phyloP scores from a whole-genome alignment of 2,113 vertebrate species.

The Centropus unirufus region DNA sequence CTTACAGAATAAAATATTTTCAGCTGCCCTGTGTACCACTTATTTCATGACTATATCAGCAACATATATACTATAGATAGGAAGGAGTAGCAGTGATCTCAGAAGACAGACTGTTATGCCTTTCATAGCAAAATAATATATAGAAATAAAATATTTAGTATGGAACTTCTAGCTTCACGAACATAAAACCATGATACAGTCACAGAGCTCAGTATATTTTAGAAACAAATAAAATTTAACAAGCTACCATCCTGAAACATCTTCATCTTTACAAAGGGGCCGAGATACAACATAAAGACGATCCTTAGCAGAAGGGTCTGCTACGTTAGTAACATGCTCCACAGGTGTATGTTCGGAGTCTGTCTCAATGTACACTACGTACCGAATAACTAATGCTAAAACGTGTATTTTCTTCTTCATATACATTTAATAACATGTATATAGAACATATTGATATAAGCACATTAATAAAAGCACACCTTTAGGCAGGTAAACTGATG shows the following conservation, averaged over 20 bases:
- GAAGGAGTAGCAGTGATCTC: not conserved
- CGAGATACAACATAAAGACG: not conserved
- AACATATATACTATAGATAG: not conserved
- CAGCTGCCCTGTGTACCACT: not conserved
- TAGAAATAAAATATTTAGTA: not conserved
- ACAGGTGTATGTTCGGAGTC: not conserved
- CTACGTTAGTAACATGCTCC: fast-evolving
- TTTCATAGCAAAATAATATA: not conserved
- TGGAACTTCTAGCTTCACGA: not conserved
- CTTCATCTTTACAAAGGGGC: not conserved
- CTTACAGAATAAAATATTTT: not conserved
- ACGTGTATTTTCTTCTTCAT: not conserved
- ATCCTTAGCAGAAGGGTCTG: not conserved
- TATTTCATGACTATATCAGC: not conserved
- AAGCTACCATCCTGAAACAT: not conserved
- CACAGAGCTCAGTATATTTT: not conserved
- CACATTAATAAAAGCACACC: not conserved
- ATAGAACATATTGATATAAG: not conserved
- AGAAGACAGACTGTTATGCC: not conserved
- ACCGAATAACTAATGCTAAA: not conserved
- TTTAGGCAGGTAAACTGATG: not conserved
- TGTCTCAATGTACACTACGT: not conserved
- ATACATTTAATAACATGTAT: not conserved
- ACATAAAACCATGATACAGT: not conserved
- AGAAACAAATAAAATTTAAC: not conserved